Conservation (phyloP, 2,113 vertebrate genomes). For the Xyrauchen texanus region DNA sequence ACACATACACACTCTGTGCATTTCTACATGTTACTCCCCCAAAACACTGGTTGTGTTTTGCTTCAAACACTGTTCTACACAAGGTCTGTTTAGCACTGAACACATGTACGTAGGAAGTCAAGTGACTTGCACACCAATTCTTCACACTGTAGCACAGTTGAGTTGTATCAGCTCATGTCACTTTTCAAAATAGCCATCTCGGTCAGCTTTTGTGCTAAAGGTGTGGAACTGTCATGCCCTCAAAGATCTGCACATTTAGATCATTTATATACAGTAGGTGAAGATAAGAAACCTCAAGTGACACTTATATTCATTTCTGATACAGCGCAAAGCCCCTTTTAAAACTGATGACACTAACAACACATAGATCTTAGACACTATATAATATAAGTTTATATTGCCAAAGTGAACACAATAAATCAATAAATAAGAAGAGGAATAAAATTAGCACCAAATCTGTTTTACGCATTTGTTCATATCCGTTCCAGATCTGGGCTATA, state of each 20-base stretch:
- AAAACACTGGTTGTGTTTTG: conserved; percentile 13
- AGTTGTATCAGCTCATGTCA: conserved; percentile 69
- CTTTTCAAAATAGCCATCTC: conserved; percentile 70
- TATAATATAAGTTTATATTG: neutral
- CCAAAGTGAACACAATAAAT: neutral
- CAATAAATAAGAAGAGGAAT: neutral
- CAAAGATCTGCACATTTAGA: neutral
- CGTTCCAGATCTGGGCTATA: conserved; percentile 40
- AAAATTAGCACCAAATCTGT: conserved; percentile 1
- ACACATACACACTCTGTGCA: neutral
- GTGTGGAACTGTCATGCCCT: conserved; percentile 59
- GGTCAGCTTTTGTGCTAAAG: conserved; percentile 68
- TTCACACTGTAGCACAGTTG: conserved; percentile 69
- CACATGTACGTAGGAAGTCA: neutral
- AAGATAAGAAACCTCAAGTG: neutral
- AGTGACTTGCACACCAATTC: neutral
- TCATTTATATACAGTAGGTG: neutral
- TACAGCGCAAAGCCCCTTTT: neutral
- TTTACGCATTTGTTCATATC: conserved; percentile 24
- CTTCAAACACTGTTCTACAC: conserved; percentile 26
- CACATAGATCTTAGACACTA: neutral
- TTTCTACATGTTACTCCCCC: conserved; percentile 28
- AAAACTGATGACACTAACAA: neutral
- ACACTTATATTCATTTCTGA: neutral
- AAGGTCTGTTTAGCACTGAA: neutral